Base-by-base conservation (phyloP, 2,888 invertebrate species). In the Torymus auratus region DNA sequence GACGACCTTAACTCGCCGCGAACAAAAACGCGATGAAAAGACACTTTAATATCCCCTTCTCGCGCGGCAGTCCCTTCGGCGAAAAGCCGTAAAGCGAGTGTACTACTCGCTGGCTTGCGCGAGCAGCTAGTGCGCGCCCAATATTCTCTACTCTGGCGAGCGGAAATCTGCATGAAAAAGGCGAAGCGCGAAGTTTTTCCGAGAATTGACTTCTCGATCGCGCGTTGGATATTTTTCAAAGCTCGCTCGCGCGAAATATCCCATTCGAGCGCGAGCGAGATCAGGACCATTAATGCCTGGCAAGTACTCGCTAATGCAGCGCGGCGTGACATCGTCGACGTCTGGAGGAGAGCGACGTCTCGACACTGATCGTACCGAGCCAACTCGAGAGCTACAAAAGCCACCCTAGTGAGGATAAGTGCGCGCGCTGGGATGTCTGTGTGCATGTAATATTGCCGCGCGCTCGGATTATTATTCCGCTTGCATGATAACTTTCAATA, bases 141-240 rank as follows among this genome's bases (percentile, higher is more conserved):
- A 41, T 41, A 41, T 41, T 41, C 41, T 41, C 41, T 20, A 14
- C 58, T 5, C 13, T 13, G 2, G 64, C 12, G 20, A 41, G 41
- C 5, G 41, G 5, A 70, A 71, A 78, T 73, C 68, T 67, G 67
- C 78, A 72, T 78, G n/a, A 53, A 72, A 68, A 72, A 72, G 41
- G 77, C 23, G 1, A 10, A 20, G 13, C 11, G 20, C 1, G 41
- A 41, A 41, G 20, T 20, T 73, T 73, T 73, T 68, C 73, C 62
- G 10, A 28, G 78, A 78, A 73, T 68, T n/a, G 50, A 2, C 41
- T 28, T 69, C 52, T 41, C 41, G 41, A 41, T 41, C 5, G 52
- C 20, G n/a, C 2, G 28, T 58, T 70, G 55, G 15, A 61, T 20
- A 20, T 78, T 78, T 78, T 78, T 78, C 67, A 68, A 55, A 41